Evolutionary conservation across 2,888 invertebrate species (phyloP).

Genomic region (Monoplex corrugatus): DNA sequence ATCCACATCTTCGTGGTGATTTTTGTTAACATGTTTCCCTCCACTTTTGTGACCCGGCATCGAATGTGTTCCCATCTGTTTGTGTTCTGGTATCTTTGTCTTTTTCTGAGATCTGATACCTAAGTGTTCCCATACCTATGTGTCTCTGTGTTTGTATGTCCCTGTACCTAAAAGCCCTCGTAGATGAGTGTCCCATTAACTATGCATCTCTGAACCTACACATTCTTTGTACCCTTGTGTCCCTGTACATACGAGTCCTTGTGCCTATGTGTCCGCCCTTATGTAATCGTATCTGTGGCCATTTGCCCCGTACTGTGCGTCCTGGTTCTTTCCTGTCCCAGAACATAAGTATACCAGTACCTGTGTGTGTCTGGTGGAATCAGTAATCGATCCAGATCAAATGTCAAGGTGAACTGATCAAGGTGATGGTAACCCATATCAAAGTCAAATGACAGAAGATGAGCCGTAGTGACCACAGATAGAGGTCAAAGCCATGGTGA

Average conservation of each 20-base stretch:
- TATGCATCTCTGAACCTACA: neutral
- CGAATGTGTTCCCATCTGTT: neutral
- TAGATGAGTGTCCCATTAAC: neutral
- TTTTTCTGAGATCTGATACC: neutral
- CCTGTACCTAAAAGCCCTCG: neutral
- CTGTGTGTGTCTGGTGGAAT: too few species aligned
- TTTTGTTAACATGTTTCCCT: neutral
- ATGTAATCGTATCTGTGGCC: neutral
- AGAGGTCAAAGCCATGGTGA: too few species aligned
- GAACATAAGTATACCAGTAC: too few species aligned
- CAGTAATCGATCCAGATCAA: too few species aligned
- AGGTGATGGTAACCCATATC: too few species aligned
- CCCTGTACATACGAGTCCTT: neutral
- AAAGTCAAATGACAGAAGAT: too few species aligned
- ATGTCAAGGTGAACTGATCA: too few species aligned
- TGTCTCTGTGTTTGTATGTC: neutral
- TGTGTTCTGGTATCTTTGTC: neutral
- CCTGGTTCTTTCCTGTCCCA: neutral
- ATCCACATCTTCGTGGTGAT: too few species aligned
- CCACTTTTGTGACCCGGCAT: neutral
- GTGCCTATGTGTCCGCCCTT: neutral
- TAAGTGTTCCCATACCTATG: neutral
- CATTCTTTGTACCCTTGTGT: neutral
- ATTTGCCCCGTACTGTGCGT: neutral
- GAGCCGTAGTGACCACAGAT: too few species aligned